Evolutionary conservation across 1,140 invertebrate genomes (phyloP).

Genomic region (Calephelis nemesis): DNA sequence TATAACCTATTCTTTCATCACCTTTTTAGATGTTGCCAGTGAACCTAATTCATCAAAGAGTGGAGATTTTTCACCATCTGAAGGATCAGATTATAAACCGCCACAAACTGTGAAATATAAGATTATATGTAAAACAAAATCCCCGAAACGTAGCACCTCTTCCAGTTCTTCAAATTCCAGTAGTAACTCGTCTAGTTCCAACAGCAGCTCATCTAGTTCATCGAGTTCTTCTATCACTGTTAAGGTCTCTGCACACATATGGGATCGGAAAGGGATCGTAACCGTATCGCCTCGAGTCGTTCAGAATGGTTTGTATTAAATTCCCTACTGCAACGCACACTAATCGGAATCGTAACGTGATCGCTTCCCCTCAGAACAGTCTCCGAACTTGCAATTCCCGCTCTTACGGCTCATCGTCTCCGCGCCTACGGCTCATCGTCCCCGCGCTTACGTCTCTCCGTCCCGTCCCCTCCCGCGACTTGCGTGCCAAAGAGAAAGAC

Average conservation of each 20-base stretch:
- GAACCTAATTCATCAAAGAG: conserved; percentile 1
- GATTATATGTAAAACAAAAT: background rate
- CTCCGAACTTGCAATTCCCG: too few relatives aligned
- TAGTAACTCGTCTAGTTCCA: conserved; percentile 8
- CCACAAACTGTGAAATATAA: background rate
- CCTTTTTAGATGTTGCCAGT: conserved; percentile 1
- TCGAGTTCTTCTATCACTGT: conserved; percentile 2
- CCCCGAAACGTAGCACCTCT: conserved; percentile 2
- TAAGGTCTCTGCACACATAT: too few relatives aligned
- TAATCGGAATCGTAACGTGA: too few relatives aligned
- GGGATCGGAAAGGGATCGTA: too few relatives aligned
- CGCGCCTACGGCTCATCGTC: background rate
- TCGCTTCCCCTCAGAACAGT: too few relatives aligned
- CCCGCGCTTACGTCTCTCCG: background rate
- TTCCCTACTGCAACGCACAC: too few relatives aligned
- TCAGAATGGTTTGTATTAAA: too few relatives aligned
- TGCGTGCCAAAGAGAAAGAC: background rate
- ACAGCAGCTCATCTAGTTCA: conserved; percentile 15
- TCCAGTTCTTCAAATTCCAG: conserved; percentile 8
- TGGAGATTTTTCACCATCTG: conserved; percentile 16
- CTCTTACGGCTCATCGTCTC: background rate
- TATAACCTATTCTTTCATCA: background rate
- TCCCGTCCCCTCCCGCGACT: background rate
- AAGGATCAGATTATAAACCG: conserved; percentile 12
- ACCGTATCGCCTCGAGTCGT: too few relatives aligned